Evolutionary conservation across 2,113 vertebrate genomes (phyloP).

Genomic region (Salvator merianae): DNA sequence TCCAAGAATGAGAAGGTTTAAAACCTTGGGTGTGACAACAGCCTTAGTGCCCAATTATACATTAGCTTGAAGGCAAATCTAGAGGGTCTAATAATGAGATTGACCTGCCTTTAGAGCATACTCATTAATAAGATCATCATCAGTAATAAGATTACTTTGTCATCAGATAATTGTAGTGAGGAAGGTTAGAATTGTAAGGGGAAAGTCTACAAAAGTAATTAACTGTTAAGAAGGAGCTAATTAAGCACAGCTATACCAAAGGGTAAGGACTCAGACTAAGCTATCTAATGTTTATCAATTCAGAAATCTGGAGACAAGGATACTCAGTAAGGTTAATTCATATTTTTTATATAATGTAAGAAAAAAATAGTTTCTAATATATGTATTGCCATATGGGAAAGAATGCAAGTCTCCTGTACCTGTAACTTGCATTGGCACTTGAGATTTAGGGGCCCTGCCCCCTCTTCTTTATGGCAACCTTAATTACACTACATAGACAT

Average conservation of each 20-base stretch:
- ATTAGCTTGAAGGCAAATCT: slow-evolving; percentile 64
- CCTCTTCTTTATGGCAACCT: no score
- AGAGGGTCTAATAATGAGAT: slow-evolving; percentile 72
- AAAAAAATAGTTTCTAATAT: no score
- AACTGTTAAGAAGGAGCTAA: slow-evolving; percentile 48
- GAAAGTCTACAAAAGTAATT: slow-evolving; percentile 71
- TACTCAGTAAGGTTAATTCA: neutral
- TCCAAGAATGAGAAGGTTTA: no score
- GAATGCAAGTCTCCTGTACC: neutral
- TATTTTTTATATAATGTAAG: neutral
- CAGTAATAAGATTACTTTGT: slow-evolving; percentile 70
- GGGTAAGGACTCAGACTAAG: neutral
- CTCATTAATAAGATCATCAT: slow-evolving; percentile 74
- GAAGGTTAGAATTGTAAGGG: slow-evolving; percentile 55
- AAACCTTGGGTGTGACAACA: slow-evolving; percentile 1
- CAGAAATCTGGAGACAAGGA: slow-evolving; percentile 20
- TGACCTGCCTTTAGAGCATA: slow-evolving; percentile 69
- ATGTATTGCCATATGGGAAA: neutral
- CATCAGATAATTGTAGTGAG: slow-evolving; percentile 66
- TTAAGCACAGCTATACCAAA: slow-evolving; percentile 16
- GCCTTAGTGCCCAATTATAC: slow-evolving; percentile 45
- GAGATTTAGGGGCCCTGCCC: no score
- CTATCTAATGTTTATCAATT: neutral
- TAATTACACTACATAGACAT: no score
- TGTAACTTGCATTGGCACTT: no score